phyloP scores from a whole-genome alignment of 2,888 invertebrate species.

The Pimpla rufipes region DNA sequence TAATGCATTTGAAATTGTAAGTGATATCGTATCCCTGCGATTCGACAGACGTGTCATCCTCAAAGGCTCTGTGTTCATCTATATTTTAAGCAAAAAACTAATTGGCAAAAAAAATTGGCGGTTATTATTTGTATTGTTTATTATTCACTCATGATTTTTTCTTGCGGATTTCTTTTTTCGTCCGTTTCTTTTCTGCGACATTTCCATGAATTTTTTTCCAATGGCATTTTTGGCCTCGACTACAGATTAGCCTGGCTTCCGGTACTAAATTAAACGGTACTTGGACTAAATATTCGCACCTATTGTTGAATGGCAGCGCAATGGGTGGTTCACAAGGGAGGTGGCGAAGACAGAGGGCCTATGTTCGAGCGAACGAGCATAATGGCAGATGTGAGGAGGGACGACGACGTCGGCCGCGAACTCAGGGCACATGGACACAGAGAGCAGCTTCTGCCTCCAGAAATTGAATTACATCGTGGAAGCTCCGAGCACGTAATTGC shows the following conservation, averaged over 20 bases:
- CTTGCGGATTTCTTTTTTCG: too few relatives aligned
- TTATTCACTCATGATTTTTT: too few relatives aligned
- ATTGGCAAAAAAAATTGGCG: too few relatives aligned
- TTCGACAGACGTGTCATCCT: too few relatives aligned
- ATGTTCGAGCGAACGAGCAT: conserved; percentile 19
- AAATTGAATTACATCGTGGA: conserved; percentile 77
- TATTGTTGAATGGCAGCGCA: conserved; percentile 53
- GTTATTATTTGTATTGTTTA: too few relatives aligned
- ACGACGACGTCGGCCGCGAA: conserved; percentile 23
- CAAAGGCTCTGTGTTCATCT: too few relatives aligned
- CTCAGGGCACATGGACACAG: conserved; percentile 13
- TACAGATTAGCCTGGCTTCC: conserved; percentile 34
- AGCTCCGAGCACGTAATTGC: conserved; percentile 76
- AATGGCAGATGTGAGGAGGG: conserved; percentile 6
- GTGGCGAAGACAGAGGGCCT: conserved; percentile 12
- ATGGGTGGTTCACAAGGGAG: conserved; percentile 9
- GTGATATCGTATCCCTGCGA: too few relatives aligned
- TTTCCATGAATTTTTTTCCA: too few relatives aligned
- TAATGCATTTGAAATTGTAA: too few relatives aligned
- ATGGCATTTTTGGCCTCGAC: conserved; percentile 13
- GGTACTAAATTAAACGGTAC: conserved; percentile 53
- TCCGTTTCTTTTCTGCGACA: too few relatives aligned
- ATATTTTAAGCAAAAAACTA: too few relatives aligned
- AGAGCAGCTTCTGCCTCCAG: conserved; percentile 53
- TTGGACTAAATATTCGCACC: conserved; percentile 76